A percentile compares a stretch with the other conserved stretches of the same genome.
These are phyloP conservation scores for Sander vitreus DNA, from an alignment of 2,113 vertebrate species.

Conservation along the genomic window DNA sequence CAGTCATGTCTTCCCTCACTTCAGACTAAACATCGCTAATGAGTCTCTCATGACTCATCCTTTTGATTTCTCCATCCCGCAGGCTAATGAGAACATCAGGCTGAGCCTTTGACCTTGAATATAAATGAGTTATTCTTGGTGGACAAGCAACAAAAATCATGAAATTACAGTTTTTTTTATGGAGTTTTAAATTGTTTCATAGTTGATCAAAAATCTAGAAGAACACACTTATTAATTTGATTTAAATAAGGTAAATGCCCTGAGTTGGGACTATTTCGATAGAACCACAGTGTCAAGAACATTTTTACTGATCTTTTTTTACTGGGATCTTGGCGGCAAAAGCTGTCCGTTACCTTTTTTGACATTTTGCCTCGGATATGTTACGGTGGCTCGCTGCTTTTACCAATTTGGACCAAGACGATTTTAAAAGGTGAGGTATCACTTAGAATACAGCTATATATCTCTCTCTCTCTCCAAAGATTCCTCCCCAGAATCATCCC, in stretches of 20 bases:
- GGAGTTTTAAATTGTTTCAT: background rate
- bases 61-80: conserved; percentile 36
- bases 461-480: background rate
- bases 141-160: background rate
- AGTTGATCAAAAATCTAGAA: background rate
- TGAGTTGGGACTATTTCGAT: background rate
- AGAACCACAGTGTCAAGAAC: background rate
- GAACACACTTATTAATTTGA: accelerated
- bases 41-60: conserved; percentile 66
- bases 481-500: background rate
- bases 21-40: conserved; percentile 63
- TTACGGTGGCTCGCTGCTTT: background rate
- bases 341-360: background rate
- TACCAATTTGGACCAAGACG: background rate
- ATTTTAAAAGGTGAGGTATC: background rate
- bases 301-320: background rate
- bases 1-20: conserved; percentile 44
- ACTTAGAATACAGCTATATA: background rate
- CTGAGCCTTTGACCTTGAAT: conserved; percentile 33
- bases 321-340: background rate
- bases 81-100: conserved; percentile 33
- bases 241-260: background rate
- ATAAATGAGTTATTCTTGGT: conserved; percentile 4
- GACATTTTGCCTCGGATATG: background rate
- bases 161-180: background rate